Conservation (phyloP, 1,140 invertebrate species). For the Paraescarpia echinospica region DNA sequence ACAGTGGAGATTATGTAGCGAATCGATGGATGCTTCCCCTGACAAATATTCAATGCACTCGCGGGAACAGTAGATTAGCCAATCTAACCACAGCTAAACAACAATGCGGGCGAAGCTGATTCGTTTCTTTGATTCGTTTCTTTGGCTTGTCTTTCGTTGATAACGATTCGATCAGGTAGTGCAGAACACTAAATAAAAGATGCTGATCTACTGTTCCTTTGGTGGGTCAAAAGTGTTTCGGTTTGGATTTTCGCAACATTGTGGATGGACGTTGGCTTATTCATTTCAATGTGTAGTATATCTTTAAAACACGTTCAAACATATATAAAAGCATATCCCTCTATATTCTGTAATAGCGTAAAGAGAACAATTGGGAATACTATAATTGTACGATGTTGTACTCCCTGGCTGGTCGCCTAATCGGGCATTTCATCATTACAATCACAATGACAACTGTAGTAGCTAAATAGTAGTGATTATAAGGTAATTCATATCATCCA, state of each 20-base stretch:
- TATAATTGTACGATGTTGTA: no score
- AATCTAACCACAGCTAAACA: not conserved
- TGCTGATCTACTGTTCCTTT: no score
- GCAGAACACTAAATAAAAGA: not conserved
- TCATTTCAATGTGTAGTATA: not conserved
- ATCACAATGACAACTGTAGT: no score
- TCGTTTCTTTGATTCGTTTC: not conserved
- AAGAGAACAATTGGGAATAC: no score
- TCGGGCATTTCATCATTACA: no score
- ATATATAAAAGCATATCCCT: no score
- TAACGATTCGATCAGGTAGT: not conserved
- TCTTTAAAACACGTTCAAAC: no score
- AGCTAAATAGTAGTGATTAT: no score
- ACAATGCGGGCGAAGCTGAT: not conserved
- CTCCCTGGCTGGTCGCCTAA: no score
- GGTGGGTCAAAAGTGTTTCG: not conserved
- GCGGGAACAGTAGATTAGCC: not conserved
- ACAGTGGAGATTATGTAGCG: not conserved
- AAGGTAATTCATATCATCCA: no score
- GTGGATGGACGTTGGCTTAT: not conserved
- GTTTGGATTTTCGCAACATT: not conserved
- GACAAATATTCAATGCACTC: not conserved
- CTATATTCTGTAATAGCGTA: no score
- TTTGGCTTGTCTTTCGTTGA: not conserved
- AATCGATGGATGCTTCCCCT: not conserved